phyloP scores from a whole-genome alignment of 2,888 invertebrate genomes.

The Portevinia maculata region DNA sequence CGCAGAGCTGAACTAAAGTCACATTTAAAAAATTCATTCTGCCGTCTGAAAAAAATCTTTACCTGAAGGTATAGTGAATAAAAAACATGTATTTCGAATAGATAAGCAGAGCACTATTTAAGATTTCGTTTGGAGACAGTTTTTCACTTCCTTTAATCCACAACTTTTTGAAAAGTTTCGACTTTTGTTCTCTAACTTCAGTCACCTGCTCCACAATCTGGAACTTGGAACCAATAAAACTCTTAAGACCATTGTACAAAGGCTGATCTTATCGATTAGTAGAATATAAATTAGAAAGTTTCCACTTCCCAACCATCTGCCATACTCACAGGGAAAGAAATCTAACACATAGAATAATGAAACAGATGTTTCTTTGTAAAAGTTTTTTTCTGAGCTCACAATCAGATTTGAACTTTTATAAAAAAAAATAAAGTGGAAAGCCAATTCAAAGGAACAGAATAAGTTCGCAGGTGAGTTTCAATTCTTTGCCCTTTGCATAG shows the following conservation, averaged over 20 bases:
- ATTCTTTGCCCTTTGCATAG: slow-evolving; percentile 6
- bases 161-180: slow-evolving; percentile 2
- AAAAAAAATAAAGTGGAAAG: slow-evolving; percentile 7
- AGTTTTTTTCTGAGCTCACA: slow-evolving; percentile 14
- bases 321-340: slow-evolving; percentile 16
- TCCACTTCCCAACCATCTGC: slow-evolving; percentile 1
- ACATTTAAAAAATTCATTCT: too few relatives aligned
- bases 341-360: slow-evolving; percentile 29
- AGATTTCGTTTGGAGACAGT: too few relatives aligned
- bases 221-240: slow-evolving; percentile 35
- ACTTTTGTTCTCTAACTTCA: neutral
- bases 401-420: slow-evolving; percentile 54
- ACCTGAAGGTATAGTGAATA: too few relatives aligned
- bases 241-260: slow-evolving; percentile 41
- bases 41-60: too few relatives aligned
- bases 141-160: too few relatives aligned
- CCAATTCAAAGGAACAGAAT: slow-evolving; percentile 28
- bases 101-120: too few relatives aligned
- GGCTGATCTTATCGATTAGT: slow-evolving; percentile 58
- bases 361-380: slow-evolving; percentile 53
- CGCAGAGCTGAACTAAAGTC: too few relatives aligned
- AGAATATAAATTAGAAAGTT: slow-evolving; percentile 65
- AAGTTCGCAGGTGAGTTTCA: slow-evolving; percentile 23
- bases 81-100: too few relatives aligned
- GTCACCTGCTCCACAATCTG: neutral